Evolutionary conservation across 2,113 vertebrate genomes (phyloP).

Genomic region (Athene cunicularia): DNA sequence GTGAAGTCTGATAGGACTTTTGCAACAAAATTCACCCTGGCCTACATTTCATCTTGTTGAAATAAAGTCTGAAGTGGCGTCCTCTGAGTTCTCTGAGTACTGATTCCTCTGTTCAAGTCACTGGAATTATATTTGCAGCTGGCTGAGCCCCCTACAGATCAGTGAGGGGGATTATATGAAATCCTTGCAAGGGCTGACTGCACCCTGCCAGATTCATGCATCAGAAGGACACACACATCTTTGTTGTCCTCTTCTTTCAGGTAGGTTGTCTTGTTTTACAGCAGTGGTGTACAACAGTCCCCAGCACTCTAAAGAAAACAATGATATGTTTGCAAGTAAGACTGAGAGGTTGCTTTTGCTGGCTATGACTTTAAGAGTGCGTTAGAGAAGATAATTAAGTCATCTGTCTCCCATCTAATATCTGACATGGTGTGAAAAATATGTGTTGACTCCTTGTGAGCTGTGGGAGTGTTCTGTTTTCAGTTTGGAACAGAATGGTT

Average conservation of each 20-base stretch:
- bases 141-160: not conserved
- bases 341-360: not conserved
- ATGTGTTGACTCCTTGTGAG: not conserved
- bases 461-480: not conserved
- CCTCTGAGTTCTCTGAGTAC: not conserved
- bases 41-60: not conserved
- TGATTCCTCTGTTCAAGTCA: not conserved
- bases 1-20: not conserved
- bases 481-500: not conserved
- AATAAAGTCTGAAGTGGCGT: not conserved
- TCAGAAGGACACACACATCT: not conserved
- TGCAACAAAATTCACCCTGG: not conserved
- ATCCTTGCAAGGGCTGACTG: not conserved
- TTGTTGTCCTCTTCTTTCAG: not conserved
- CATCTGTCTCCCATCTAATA: not conserved
- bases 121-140: not conserved
- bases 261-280: not conserved
- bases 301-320: not conserved
- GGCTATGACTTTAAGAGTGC: not conserved
- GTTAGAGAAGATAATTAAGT: not conserved
- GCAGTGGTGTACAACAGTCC: not conserved
- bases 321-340: not conserved
- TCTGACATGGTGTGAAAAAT: not conserved
- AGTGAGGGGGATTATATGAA: not conserved
- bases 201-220: not conserved